Evolutionary conservation across 2,888 invertebrate genomes (phyloP), one percentile per base, ranked within the genome.

Genomic region (Catocala fraxini): DNA sequence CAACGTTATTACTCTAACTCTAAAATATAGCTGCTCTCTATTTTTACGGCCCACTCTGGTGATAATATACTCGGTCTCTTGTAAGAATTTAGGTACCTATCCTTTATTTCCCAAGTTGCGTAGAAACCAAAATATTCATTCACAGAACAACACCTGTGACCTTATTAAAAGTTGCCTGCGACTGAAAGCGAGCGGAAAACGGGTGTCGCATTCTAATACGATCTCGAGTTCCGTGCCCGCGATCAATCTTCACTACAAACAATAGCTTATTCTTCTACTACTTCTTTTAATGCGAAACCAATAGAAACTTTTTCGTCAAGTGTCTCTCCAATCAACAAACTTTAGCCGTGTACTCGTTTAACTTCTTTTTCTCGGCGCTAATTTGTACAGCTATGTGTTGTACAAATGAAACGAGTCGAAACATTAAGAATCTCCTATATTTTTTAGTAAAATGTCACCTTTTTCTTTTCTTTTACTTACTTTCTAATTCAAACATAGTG

Each of bases 221-320:
- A 73, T 67, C 66, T 66, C 59, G 51, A 65, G 64, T 64, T 70
- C 55, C 59, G 59, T 71, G 57, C 49, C 51, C 48, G 25, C 67
- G 66, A 78, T 79, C 72, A 77, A 70, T 79, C 75, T 59, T 70
- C 57, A 61, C 64, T 65, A 68, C 64, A 57, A 67, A 73, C 64
- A 71, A 71, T 63, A 59, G 57, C 46, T 60, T 53, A 65, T 65
- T 61, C 73, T 73, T 75, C 70, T 67, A 65, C 68, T 73, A 71
- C 64, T 75, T 60, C 67, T 72, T 75, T 75, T 75, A 80, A 77
- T 75, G 75, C 58, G 68, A 79, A 73, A 81, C 71, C 75, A 75
- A 83, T 82, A 77, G 59, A 79, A 83, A 83, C 75, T 81, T 83
- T 73, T 66, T 59, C 71, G 67, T 72, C 70, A 75, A 80, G 76